These are phyloP conservation scores for Parthenolecanium corni DNA, from an alignment of 2,888 invertebrate genomes.

Conservation along the genomic window DNA sequence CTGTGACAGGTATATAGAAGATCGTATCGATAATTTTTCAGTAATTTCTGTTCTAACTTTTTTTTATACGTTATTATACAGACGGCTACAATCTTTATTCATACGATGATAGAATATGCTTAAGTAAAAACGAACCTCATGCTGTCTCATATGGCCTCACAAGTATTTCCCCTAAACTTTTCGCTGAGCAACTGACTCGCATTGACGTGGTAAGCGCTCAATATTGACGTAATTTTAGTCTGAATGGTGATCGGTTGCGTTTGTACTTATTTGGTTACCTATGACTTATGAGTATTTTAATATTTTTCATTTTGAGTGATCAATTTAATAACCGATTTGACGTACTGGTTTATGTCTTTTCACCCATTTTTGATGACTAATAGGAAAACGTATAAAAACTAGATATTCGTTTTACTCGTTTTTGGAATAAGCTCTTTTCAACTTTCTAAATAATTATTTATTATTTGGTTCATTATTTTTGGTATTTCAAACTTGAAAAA, in stretches of 20 bases:
- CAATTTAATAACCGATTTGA: no score
- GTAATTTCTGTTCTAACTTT: background rate
- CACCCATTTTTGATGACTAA: no score
- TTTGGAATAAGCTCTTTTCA: no score
- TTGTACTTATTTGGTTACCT: background rate
- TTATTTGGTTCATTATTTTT: no score
- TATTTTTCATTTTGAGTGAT: no score
- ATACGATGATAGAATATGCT: background rate
- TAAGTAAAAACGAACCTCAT: conserved; percentile 13
- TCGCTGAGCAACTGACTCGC: conserved; percentile 94
- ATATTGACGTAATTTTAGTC: background rate
- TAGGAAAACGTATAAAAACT: no score
- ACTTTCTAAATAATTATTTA: no score
- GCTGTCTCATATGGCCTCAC: conserved; percentile 59
- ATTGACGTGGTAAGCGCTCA: conserved; percentile 69
- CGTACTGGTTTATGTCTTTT: no score
- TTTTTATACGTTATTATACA: background rate
- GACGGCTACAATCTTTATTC: background rate
- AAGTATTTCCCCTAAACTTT: conserved; percentile 74
- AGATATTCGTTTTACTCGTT: no score
- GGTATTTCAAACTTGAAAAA: no score
- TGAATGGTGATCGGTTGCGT: background rate
- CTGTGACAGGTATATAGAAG: background rate
- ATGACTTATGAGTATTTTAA: no score
- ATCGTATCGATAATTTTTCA: background rate